Evolutionary conservation across 2,888 invertebrate genomes (phyloP), one percentile per base, ranked within the genome.

Genomic region (Dorcus parallelipipedus): DNA sequence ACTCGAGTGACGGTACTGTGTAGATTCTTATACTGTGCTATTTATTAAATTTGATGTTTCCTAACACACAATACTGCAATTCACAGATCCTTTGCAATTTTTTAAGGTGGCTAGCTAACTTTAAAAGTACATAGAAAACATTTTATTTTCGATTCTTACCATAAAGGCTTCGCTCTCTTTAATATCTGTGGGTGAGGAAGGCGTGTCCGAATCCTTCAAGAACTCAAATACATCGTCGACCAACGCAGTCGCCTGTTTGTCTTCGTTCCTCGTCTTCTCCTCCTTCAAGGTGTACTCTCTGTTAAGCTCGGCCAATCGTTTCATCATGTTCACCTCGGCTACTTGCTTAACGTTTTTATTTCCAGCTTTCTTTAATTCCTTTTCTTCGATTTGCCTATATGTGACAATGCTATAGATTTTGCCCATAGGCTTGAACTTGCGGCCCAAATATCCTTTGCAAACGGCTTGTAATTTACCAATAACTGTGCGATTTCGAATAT

Each of bases 401-500:
- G 64, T 64, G 81, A 77, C 59, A 74, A 74, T 72, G n/a, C 65
- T 52, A 55, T 67, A 71, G 43, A 78, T 75, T 57, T 75, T 61
- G 79, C 80, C 82, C 50, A 87, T 78, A 26, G 84, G 81, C 4
- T 86, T 83, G 69, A 86, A 82, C 69, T 85, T 82, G 54, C 86
- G 82, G 0, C 88, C 81, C 62, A 94, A 78, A 73, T 86, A 88
- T 0, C 95, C 95, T 64, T 90, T 87, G 69, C 89, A 89, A 47
- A 81, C 73, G 1, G 91, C 88, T 83, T 95, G 95, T 40, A 96
- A 76, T 43, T 85, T 83, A 33, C 84, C 84, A 62, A 93, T 84
- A 73, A 84, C 84, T 53, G 82, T 82, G 54, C 91, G 84, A 52
- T 91, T 81, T 64, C 84, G 84, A 49, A 85, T 81, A 77, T 91